Percentiles rank a stretch among this genome's conserved stretches.
Evolutionary conservation across 2,888 invertebrate genomes (phyloP).

Genomic region (Spodoptera picta): DNA sequence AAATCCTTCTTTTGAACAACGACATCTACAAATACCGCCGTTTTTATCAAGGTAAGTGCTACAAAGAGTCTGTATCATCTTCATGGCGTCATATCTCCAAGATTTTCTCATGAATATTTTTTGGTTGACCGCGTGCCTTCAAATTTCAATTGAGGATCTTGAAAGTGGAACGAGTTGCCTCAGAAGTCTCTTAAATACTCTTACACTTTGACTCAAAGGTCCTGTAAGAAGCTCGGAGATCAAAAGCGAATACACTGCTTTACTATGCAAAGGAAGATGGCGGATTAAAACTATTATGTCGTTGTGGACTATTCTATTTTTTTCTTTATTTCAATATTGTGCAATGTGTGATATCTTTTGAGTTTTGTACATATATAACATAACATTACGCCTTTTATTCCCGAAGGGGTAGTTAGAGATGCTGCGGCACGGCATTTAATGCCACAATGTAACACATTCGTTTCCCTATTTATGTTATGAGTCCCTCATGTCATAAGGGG

Average conservation of each 20-base stretch:
- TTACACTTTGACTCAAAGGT: conserved; percentile 27
- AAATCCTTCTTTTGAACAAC: conserved; percentile 32
- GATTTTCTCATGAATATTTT: conserved; percentile 42
- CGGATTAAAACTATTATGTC: conserved; percentile 26
- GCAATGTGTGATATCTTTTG: too few relatives aligned
- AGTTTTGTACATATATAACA: too few relatives aligned
- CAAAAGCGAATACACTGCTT: conserved; percentile 42
- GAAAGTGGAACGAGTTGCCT: conserved; percentile 32
- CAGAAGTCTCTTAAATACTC: conserved; percentile 37
- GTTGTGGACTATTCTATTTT: background rate
- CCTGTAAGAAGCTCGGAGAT: conserved; percentile 37
- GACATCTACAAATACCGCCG: conserved; percentile 27
- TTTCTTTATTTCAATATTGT: too few relatives aligned
- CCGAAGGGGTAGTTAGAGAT: too few relatives aligned
- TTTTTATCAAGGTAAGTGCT: conserved; percentile 48
- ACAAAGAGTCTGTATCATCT: conserved; percentile 31
- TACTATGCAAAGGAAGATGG: conserved; percentile 21
- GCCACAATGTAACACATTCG: too few relatives aligned
- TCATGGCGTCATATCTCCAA: conserved; percentile 24
- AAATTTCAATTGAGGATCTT: conserved; percentile 26
- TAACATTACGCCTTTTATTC: too few relatives aligned
- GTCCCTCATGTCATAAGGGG: too few relatives aligned
- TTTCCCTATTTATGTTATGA: too few relatives aligned
- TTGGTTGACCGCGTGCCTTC: conserved; percentile 39
- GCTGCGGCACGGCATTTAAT: too few relatives aligned